Evolutionary conservation across 2,113 vertebrate genomes (phyloP).

Genomic region (Dasyurus viverrinus): DNA sequence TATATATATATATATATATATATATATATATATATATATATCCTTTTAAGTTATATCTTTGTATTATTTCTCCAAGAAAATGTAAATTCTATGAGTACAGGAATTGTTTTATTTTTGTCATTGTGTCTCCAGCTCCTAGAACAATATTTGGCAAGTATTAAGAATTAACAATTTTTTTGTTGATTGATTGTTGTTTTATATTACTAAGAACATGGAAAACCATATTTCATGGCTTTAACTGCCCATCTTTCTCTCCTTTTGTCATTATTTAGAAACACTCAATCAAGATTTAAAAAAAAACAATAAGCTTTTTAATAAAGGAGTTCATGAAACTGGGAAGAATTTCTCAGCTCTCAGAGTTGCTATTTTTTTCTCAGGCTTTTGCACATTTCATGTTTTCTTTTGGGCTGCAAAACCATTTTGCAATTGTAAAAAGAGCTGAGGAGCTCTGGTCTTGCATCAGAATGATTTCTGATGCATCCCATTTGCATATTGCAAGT

Average conservation of each 20-base stretch:
- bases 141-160: neutral
- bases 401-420: slow-evolving; percentile 60
- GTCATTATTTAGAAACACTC: slow-evolving; percentile 44
- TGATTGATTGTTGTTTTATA: slow-evolving; percentile 1
- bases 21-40: neutral
- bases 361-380: slow-evolving; percentile 26
- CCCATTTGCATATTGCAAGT: slow-evolving; percentile 59
- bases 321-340: slow-evolving; percentile 41
- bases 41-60: neutral
- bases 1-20: neutral
- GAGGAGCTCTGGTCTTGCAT: slow-evolving; percentile 57
- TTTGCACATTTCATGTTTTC: slow-evolving; percentile 63
- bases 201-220: slow-evolving; percentile 6
- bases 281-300: slow-evolving; percentile 25
- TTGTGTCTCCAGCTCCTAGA: neutral
- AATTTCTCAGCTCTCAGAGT: slow-evolving; percentile 45
- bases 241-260: slow-evolving; percentile 24
- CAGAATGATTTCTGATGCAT: slow-evolving; percentile 60
- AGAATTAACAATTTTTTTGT: slow-evolving; percentile 13
- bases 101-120: neutral
- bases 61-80: neutral
- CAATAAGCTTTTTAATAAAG: slow-evolving; percentile 60
- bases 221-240: slow-evolving; percentile 16
- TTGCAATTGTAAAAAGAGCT: slow-evolving; percentile 47
- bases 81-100: neutral